Evolutionary conservation across 2,113 vertebrate genomes (phyloP).

Genomic region (Cololabis saira): DNA sequence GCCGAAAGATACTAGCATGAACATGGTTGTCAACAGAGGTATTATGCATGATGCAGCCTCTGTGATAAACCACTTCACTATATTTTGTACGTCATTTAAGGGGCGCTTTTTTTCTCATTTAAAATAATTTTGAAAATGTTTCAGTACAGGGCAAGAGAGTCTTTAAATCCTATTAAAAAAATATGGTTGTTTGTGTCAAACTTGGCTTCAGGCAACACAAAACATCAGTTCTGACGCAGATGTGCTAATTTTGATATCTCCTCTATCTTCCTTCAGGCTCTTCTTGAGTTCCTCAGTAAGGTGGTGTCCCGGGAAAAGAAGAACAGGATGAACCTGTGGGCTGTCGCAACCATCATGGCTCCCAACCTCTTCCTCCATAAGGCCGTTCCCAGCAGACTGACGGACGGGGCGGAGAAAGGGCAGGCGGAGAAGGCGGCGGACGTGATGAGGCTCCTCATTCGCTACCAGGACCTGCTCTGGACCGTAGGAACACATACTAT

Average conservation of each 20-base stretch:
- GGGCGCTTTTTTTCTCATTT: not conserved
- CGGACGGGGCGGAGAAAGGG: conserved; percentile 87
- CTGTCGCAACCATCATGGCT: conserved; percentile 91
- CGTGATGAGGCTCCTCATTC: conserved; percentile 88
- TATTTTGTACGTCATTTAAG: conserved; percentile 19
- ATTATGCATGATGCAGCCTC: conserved; percentile 29
- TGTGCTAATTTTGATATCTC: conserved; percentile 4
- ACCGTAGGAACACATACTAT: conserved; percentile 71
- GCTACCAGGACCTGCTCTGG: conserved; percentile 92
- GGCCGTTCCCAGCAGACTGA: conserved; percentile 83
- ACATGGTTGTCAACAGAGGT: conserved; percentile 32
- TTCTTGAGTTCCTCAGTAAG: conserved; percentile 90
- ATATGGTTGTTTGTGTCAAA: not conserved
- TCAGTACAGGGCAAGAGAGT: not conserved
- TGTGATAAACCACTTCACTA: conserved; percentile 19
- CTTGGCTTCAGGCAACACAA: not conserved
- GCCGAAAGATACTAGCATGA: conserved; percentile 45
- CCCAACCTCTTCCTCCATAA: conserved; percentile 93
- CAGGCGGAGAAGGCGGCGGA: conserved; percentile 87
- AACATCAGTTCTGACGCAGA: not conserved
- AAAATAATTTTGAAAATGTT: conserved; percentile 2
- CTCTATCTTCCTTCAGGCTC: conserved; percentile 74
- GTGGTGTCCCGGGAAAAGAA: conserved; percentile 85
- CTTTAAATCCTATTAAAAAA: not conserved
- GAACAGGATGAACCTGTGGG: conserved; percentile 95